phyloP scores from a whole-genome alignment of 2,888 invertebrate species.

The Agrotis exclamationis region DNA sequence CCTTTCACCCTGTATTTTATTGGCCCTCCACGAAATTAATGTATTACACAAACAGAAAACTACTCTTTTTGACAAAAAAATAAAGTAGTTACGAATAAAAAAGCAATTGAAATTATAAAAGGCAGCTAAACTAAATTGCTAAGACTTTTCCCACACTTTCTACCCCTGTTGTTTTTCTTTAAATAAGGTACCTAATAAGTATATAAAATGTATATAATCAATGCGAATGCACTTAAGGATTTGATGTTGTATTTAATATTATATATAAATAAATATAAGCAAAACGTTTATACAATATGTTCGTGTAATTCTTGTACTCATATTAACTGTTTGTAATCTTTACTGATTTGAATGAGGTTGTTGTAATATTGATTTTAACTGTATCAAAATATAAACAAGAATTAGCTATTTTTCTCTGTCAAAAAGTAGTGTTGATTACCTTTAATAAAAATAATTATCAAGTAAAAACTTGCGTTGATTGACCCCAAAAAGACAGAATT shows the following conservation, averaged over 20 bases:
- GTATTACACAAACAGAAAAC: not conserved
- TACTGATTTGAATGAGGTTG: constrained; percentile 24
- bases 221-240: constrained; percentile 82
- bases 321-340: constrained; percentile 46
- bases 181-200: constrained; percentile 38
- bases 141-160: constrained; percentile 1
- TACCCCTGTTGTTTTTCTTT: constrained; percentile 9
- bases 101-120: constrained; percentile 6
- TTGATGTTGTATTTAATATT: constrained; percentile 80
- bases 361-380: constrained; percentile 21
- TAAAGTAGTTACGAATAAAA: not conserved
- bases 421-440: too few species aligned
- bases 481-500: too few species aligned
- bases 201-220: constrained; percentile 68
- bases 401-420: too few species aligned
- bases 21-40: constrained; percentile 4
- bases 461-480: too few species aligned
- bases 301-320: constrained; percentile 48
- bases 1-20: not conserved
- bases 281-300: constrained; percentile 54
- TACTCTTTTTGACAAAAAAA: constrained; percentile 17
- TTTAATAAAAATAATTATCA: too few species aligned
- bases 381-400: too few species aligned
- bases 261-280: constrained; percentile 48
- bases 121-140: constrained; percentile 18